phyloP scores from a whole-genome alignment of 2,888 invertebrate species.

The Drosophila limbata region DNA sequence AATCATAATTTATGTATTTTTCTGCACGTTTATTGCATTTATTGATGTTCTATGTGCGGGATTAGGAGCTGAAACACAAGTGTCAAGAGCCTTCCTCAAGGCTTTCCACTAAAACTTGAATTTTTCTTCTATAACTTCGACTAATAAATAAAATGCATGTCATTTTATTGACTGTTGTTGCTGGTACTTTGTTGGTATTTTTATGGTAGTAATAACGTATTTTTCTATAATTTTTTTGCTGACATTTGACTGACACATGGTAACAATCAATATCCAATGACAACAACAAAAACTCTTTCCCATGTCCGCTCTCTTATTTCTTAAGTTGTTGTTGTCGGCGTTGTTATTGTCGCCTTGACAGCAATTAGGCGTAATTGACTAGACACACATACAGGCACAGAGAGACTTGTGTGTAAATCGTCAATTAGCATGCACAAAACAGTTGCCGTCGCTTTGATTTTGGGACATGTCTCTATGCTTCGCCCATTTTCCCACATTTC shows the following conservation, averaged over 20 bases:
- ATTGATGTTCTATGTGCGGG: neutral
- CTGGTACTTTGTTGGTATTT: slow-evolving; percentile 13
- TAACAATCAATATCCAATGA: slow-evolving; percentile 6
- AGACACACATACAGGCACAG: slow-evolving; percentile 20
- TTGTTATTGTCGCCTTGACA: slow-evolving; percentile 61
- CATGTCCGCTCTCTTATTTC: slow-evolving; percentile 23
- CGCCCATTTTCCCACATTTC: slow-evolving; percentile 29
- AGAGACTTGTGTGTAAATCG: slow-evolving; percentile 11
- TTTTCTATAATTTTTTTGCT: slow-evolving; percentile 12
- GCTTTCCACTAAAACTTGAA: slow-evolving; percentile 1
- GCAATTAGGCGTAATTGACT: slow-evolving; percentile 66
- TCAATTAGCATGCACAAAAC: slow-evolving; percentile 61
- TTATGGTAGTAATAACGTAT: neutral
- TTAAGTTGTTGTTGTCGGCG: slow-evolving; percentile 7
- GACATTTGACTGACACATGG: slow-evolving; percentile 29
- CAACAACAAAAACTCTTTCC: slow-evolving; percentile 22
- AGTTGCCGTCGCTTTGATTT: slow-evolving; percentile 33
- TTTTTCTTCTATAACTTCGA: neutral
- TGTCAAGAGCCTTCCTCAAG: slow-evolving; percentile 2
- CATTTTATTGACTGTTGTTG: slow-evolving; percentile 1
- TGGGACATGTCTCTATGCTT: slow-evolving; percentile 17
- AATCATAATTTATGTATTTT: neutral
- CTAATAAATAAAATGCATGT: slow-evolving; percentile 1
- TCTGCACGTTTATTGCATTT: neutral
- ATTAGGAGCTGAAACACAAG: neutral